Evolutionary conservation across 1,140 invertebrate genomes (phyloP).

Genomic region (Apis florea): DNA sequence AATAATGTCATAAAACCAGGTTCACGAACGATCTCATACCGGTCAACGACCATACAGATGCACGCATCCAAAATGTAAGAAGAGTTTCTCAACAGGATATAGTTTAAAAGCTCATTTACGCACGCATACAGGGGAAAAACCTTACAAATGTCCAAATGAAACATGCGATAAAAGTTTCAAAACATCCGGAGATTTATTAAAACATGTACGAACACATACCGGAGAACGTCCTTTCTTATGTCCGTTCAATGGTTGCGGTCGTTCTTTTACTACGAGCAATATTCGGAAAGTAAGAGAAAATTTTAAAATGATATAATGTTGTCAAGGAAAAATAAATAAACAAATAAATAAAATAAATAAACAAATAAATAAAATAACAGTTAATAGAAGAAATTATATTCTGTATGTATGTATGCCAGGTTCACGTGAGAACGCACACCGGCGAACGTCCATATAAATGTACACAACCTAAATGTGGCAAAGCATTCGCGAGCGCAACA

Average conservation of each 20-base stretch:
- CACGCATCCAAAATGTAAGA: slow-evolving; percentile 82
- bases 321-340: no score
- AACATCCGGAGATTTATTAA: slow-evolving; percentile 86
- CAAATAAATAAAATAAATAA: no score
- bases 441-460: slow-evolving; percentile 86
- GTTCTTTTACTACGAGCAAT: slow-evolving; percentile 88
- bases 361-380: not conserved
- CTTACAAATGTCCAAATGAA: slow-evolving; percentile 83
- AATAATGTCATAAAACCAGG: slow-evolving; percentile 74
- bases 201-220: slow-evolving; percentile 86
- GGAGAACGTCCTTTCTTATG: slow-evolving; percentile 87
- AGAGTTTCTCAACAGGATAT: slow-evolving; percentile 86
- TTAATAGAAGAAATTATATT: not conserved
- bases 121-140: slow-evolving; percentile 86
- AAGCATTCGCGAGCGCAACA: slow-evolving; percentile 85
- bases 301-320: not conserved
- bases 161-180: slow-evolving; percentile 84
- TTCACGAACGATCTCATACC: slow-evolving; percentile 85
- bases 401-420: slow-evolving; percentile 44
- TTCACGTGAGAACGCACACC: slow-evolving; percentile 82
- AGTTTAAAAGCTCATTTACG: slow-evolving; percentile 85
- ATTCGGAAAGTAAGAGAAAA: slow-evolving; percentile 83
- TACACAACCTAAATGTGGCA: slow-evolving; percentile 81
- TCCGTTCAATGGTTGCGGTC: slow-evolving; percentile 83
- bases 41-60: slow-evolving; percentile 84